A percentile compares a stretch with the other conserved stretches of the same genome.
These are phyloP conservation scores for Synanthedon vespiformis DNA, from an alignment of 2,888 invertebrate genomes.

Conservation along the genomic window DNA sequence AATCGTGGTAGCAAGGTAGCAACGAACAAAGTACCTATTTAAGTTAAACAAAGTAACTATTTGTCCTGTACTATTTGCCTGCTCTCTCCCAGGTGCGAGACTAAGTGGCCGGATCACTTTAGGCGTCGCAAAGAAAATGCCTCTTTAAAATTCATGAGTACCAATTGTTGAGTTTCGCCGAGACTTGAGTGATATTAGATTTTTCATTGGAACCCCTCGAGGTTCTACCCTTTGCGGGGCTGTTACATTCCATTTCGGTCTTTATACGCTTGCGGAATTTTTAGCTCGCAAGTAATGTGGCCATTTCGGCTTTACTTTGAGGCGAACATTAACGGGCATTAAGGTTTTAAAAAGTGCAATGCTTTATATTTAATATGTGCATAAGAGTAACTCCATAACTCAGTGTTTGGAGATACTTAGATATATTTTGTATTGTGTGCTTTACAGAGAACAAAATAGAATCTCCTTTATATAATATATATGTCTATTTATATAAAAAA, in stretches of 20 bases:
- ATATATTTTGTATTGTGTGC: too few species aligned
- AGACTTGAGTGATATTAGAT: conserved; percentile 52
- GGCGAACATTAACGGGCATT: not conserved
- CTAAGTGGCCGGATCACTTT: conserved; percentile 32
- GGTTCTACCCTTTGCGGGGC: conserved; percentile 1
- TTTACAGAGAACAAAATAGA: too few species aligned
- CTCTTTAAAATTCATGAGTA: conserved; percentile 59
- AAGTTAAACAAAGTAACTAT: conserved; percentile 1
- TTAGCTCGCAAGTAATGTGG: not conserved
- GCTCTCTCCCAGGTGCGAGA: conserved; percentile 19
- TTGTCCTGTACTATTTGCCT: conserved; percentile 16
- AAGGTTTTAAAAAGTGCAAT: too few species aligned
- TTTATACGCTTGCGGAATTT: not conserved
- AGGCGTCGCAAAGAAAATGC: conserved; percentile 44
- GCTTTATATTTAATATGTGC: too few species aligned
- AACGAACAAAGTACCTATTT: too few species aligned
- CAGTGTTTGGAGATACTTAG: too few species aligned
- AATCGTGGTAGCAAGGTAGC: too few species aligned
- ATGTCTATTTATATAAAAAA: too few species aligned
- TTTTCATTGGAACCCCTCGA: conserved; percentile 14
- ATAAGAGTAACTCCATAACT: too few species aligned
- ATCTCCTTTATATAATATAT: too few species aligned
- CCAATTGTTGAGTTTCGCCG: conserved; percentile 42
- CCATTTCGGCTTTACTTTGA: not conserved
- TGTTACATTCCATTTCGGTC: conserved; percentile 9